A percentile compares a stretch with the other conserved stretches of the same genome.
Conservation (phyloP, 2,888 invertebrate species). For the Cephalotes varians region DNA sequence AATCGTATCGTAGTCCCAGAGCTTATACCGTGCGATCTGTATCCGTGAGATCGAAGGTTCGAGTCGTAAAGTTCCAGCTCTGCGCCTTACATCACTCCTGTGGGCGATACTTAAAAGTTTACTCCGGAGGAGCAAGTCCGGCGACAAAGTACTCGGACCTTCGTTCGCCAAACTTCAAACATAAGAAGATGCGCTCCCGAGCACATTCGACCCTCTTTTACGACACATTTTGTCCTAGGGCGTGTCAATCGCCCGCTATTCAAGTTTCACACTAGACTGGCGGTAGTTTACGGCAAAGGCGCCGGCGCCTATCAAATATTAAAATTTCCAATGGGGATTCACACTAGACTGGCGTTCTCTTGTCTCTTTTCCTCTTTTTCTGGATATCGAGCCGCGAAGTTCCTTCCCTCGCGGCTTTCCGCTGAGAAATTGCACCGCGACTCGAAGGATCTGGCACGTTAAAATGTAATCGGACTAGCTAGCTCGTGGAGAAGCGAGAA, state of each 20-base stretch:
- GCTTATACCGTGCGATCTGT: neutral
- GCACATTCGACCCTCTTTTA: constrained; percentile 11
- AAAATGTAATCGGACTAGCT: constrained; percentile 23
- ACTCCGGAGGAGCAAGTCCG: neutral
- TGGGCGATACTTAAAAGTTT: constrained; percentile 37
- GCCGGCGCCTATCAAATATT: constrained; percentile 32
- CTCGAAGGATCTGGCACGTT: constrained; percentile 17
- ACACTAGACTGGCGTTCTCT: neutral
- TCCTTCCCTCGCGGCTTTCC: neutral
- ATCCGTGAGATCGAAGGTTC: neutral
- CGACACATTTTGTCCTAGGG: neutral
- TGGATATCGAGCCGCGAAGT: constrained; percentile 11
- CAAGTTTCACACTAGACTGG: constrained; percentile 38
- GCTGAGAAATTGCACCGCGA: constrained; percentile 9
- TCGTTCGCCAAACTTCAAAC: constrained; percentile 19
- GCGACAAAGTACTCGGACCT: neutral
- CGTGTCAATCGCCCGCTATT: constrained; percentile 41
- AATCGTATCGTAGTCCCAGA: neutral
- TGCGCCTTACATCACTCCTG: constrained; percentile 17
- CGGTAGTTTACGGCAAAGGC: constrained; percentile 15
- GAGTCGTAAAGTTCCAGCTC: constrained; percentile 35
- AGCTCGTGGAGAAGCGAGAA: neutral
- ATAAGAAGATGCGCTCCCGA: constrained; percentile 13
- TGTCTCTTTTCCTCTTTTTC: neutral
- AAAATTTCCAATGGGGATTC: constrained; percentile 42